Percentiles rank a stretch among this genome's conserved stretches.
phyloP scores from a whole-genome alignment of 2,888 invertebrate genomes.

The Cephalotes varians region DNA sequence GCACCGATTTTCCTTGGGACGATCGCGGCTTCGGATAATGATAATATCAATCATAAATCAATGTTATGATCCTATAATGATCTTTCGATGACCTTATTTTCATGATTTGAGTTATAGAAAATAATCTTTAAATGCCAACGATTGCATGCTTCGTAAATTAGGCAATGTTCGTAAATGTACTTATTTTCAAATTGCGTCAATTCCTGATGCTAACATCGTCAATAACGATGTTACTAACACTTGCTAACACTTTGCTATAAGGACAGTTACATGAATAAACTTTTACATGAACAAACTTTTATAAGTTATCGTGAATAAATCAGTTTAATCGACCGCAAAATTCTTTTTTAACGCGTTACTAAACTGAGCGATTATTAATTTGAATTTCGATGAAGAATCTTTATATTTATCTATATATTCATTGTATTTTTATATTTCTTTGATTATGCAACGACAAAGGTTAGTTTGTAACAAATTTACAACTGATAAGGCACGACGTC shows the following conservation, averaged over 20 bases:
- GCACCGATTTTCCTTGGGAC: conserved; percentile 51
- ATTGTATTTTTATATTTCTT: not conserved
- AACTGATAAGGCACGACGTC: not conserved
- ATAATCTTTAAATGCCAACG: conserved; percentile 37
- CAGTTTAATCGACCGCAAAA: not conserved
- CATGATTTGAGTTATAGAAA: conserved; percentile 37
- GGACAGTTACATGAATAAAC: not conserved
- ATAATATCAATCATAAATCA: conserved; percentile 66
- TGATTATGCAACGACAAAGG: not conserved
- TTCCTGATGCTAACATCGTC: not conserved
- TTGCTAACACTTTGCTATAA: not conserved
- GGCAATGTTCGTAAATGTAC: not conserved
- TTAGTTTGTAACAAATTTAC: conserved; percentile 17
- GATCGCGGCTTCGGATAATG: conserved; percentile 64
- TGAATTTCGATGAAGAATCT: not conserved
- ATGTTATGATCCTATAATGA: conserved; percentile 50
- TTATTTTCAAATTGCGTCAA: not conserved
- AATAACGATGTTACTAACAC: too few relatives aligned
- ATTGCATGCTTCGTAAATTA: not conserved
- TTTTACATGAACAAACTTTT: not conserved
- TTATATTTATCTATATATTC: not conserved
- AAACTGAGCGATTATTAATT: not conserved
- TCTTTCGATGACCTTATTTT: conserved; percentile 32
- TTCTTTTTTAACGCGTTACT: not conserved
- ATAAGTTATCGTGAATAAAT: not conserved